A percentile compares a stretch with the other conserved stretches of the same genome.
Evolutionary conservation across 1,140 invertebrate species (phyloP).

Genomic region (Phymastichus coffea): DNA sequence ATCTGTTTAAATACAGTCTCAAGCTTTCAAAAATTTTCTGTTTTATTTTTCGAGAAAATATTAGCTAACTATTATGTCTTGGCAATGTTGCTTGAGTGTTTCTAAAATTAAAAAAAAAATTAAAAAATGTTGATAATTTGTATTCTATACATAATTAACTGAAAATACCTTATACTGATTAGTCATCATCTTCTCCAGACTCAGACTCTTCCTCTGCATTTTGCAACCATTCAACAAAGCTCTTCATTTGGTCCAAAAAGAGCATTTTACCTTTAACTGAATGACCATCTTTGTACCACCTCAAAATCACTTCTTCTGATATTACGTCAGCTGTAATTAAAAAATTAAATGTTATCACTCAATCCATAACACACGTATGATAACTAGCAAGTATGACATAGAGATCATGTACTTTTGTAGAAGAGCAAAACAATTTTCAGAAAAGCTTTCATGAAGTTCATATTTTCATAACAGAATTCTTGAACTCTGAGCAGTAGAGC

Average conservation of each 20-base stretch:
- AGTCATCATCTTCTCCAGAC: slow-evolving; percentile 57
- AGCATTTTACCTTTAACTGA: slow-evolving; percentile 93
- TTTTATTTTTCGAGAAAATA: slow-evolving; percentile 40
- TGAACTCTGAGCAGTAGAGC: slow-evolving; percentile 88
- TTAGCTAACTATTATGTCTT: slow-evolving; percentile 41
- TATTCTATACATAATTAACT: no score
- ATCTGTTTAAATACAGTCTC: slow-evolving; percentile 16
- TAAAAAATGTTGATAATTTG: no score
- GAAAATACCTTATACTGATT: slow-evolving; percentile 35
- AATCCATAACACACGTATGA: neutral
- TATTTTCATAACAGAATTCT: slow-evolving; percentile 97
- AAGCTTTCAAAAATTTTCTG: slow-evolving; percentile 23
- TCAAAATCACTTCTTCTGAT: slow-evolving; percentile 87
- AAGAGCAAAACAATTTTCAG: slow-evolving; percentile 94
- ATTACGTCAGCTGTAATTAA: slow-evolving; percentile 73
- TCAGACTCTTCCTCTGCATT: slow-evolving; percentile 87
- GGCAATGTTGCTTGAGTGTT: slow-evolving; percentile 47
- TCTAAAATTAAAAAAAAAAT: slow-evolving; percentile 25
- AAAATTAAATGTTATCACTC: slow-evolving; percentile 21
- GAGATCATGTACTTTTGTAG: slow-evolving; percentile 76
- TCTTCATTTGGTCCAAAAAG: slow-evolving; percentile 96
- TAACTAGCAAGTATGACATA: slow-evolving; percentile 3
- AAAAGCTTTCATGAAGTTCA: slow-evolving; percentile 98
- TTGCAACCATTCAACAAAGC: slow-evolving; percentile 95
- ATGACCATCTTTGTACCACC: slow-evolving; percentile 92